Evolutionary conservation across 2,113 vertebrate species (phyloP).

Genomic region (Pelusios castaneus): DNA sequence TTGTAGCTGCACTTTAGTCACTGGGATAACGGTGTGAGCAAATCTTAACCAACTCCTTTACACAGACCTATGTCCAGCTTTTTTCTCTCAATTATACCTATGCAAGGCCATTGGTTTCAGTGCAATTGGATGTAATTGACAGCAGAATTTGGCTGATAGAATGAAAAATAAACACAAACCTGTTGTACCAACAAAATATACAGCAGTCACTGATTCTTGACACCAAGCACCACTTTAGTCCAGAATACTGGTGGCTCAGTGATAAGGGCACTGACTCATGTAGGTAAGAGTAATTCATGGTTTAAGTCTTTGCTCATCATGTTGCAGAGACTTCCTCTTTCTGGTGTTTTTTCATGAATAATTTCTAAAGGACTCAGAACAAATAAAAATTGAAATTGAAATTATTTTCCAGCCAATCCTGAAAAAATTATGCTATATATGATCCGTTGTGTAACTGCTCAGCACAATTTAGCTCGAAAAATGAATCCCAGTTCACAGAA

Average conservation of each 20-base stretch:
- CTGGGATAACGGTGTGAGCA: background rate
- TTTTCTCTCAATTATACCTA: background rate
- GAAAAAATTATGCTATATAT: background rate
- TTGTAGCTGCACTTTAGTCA: background rate
- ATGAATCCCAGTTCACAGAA: background rate
- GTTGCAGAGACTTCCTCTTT: background rate
- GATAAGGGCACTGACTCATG: background rate
- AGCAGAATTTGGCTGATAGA: background rate
- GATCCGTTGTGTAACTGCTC: background rate
- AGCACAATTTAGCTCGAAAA: background rate
- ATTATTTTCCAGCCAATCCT: background rate
- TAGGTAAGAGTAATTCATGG: background rate
- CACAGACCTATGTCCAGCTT: background rate
- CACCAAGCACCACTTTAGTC: accelerated
- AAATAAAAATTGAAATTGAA: background rate
- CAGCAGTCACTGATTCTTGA: accelerated
- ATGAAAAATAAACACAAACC: background rate
- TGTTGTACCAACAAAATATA: accelerated
- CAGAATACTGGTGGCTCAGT: background rate
- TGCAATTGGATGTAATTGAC: background rate
- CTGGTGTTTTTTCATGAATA: background rate
- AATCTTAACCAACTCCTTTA: background rate
- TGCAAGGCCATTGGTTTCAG: background rate
- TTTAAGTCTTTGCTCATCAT: background rate
- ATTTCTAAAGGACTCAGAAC: background rate